phyloP scores from a whole-genome alignment of 2,888 invertebrate genomes.

The Agrotis clavis region DNA sequence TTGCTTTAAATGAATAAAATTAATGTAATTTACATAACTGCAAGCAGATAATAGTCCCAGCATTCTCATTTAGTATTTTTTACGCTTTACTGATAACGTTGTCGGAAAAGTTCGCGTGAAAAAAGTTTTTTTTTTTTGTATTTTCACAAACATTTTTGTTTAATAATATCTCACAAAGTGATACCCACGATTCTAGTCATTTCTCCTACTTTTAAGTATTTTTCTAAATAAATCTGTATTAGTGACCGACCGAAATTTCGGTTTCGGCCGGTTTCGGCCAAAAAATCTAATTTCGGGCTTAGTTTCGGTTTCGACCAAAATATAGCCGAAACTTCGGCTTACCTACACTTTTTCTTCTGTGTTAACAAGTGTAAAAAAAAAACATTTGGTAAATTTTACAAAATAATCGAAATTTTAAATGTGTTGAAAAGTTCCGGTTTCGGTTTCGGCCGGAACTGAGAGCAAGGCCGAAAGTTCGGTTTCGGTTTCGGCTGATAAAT shows the following conservation, averaged over 20 bases:
- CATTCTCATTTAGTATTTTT: conserved; percentile 3
- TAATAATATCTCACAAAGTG: conserved; percentile 44
- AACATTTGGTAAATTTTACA: too few species aligned
- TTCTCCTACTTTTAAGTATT: conserved; percentile 51
- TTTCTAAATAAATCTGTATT: conserved; percentile 29
- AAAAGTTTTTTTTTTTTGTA: conserved; percentile 3
- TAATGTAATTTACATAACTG: background rate
- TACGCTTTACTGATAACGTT: conserved; percentile 7
- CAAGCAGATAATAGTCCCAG: conserved; percentile 17
- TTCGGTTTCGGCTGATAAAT: too few species aligned
- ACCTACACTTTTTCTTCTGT: too few species aligned
- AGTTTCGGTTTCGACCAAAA: too few species aligned
- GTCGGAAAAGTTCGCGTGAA: conserved; percentile 22
- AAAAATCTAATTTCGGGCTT: too few species aligned
- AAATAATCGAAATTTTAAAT: too few species aligned
- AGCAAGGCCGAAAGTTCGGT: too few species aligned
- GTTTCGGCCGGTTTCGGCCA: too few species aligned
- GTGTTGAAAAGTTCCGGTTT: too few species aligned
- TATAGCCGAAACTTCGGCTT: too few species aligned
- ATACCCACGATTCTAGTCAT: conserved; percentile 70
- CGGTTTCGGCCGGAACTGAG: too few species aligned
- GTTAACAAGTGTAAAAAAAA: too few species aligned
- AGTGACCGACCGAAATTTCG: background rate
- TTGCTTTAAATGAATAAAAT: conserved; percentile 9
- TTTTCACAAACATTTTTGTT: conserved; percentile 22